A percentile compares a stretch with the other conserved stretches of the same genome.
These are phyloP conservation scores for Pseudomyrmex cubaensis DNA, from an alignment of 1,140 invertebrate genomes.

Conservation along the genomic window DNA sequence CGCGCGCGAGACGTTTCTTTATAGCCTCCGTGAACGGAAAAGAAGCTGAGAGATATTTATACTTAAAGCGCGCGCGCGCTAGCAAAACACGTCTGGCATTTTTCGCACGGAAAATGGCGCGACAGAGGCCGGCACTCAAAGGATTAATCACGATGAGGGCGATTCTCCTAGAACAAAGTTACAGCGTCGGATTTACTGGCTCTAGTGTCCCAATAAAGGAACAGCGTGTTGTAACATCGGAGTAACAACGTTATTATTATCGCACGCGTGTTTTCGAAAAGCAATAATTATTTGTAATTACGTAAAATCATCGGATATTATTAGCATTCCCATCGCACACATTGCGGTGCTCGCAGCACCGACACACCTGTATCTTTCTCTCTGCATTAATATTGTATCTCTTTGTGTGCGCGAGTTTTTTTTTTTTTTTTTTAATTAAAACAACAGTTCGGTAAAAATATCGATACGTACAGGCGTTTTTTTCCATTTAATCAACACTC, in stretches of 20 bases:
- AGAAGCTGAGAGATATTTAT: conserved; percentile 45
- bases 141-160: conserved; percentile 34
- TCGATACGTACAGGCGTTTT: background rate
- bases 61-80: conserved; percentile 17
- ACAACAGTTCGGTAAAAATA: background rate
- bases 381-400: too few relatives aligned
- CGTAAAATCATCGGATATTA: background rate
- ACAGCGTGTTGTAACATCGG: background rate
- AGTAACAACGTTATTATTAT: background rate
- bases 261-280: background rate
- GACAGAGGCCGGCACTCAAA: conserved; percentile 29
- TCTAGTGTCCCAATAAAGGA: background rate
- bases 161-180: conserved; percentile 1
- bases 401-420: background rate
- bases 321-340: too few relatives aligned
- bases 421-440: background rate
- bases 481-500: background rate
- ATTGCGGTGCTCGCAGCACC: too few relatives aligned
- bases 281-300: background rate
- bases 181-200: conserved; percentile 19
- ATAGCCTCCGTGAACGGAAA: conserved; percentile 7
- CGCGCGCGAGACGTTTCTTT: conserved; percentile 10
- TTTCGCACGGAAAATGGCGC: conserved; percentile 21
- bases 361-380: too few relatives aligned
- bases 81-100: conserved; percentile 38